Evolutionary conservation across 2,113 vertebrate species (phyloP), one percentile per base, ranked within the genome.

Genomic region (Petrocephalus microphthalmus): DNA sequence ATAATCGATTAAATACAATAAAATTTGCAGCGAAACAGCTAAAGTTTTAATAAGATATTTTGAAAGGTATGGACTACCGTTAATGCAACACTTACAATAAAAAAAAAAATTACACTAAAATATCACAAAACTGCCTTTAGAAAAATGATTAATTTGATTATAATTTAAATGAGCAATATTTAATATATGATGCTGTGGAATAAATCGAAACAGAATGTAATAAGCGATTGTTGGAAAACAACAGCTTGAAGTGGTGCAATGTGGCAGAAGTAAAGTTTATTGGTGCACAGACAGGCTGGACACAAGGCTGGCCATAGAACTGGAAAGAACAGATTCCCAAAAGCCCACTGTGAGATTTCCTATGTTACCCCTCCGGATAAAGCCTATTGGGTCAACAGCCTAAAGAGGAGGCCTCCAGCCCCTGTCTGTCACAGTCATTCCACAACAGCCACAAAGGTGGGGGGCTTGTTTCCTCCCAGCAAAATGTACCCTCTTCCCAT

Each of bases 361-460:
- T 91, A 84, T 90, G 88, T 87, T 89, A 86, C 91, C 92, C 92
- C 90, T 91, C 78, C 90, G 91, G 91, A 91, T 87, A 85, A 10
- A 83, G 57, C 90, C 88, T 92, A 91, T 91, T 93, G 92, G 90
- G 91, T 89, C 91, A 94, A 93, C 92, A 93, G 91, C 91, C 91
- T 87, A 87, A 93, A 91, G 92, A 92, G 90, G 90, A 93, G 92
- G 93, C 92, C 90, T 89, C 89, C 88, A 88, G 78, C 90, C 90
- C 78, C 67, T 8, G 67, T 53, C 89, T 87, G 88, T 90, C 88
- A 88, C 90, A 88, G 91, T 88, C 90, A 88, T 89, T 87, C 88
- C 88, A 90, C 88, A 89, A 90, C 88, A 87, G 91, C 71, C 85
- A 89, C 51, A 29, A 52, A 33, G 25, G 84, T 29, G 51, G 51